Evolutionary conservation across 2,113 vertebrate genomes (phyloP).

Genomic region (Xenopus laevis): DNA sequence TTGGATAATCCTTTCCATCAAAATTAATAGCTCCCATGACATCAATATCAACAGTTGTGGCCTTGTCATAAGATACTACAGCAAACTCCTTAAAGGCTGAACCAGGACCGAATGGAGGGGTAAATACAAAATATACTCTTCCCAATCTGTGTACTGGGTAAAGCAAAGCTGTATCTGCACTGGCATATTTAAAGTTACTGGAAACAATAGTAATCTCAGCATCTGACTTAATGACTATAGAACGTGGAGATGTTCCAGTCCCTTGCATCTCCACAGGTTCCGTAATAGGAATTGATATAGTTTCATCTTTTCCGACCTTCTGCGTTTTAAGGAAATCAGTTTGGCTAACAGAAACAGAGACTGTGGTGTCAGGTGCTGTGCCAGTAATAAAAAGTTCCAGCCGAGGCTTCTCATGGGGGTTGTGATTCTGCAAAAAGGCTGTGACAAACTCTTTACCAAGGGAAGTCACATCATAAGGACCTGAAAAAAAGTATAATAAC

Average conservation of each 20-base stretch:
- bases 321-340: fast-evolving
- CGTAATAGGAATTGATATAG: background rate
- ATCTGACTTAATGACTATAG: conserved; percentile 54
- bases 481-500: background rate
- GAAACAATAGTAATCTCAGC: conserved; percentile 45
- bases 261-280: conserved; percentile 44
- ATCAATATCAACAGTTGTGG: conserved; percentile 50
- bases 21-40: conserved; percentile 11
- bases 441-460: conserved; percentile 18
- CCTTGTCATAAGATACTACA: conserved; percentile 53
- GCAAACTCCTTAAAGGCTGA: conserved; percentile 53
- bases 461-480: background rate
- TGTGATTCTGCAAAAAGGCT: background rate
- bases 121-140: conserved; percentile 63
- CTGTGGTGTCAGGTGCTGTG: fast-evolving
- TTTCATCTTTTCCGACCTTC: fast-evolving
- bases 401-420: fast-evolving
- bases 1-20: background rate
- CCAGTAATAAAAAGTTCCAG: background rate
- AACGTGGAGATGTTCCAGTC: conserved; percentile 37
- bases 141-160: conserved; percentile 49
- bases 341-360: fast-evolving
- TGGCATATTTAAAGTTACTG: fast-evolving
- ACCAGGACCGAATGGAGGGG: background rate
- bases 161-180: background rate